These are phyloP conservation scores for Ptychodera flava DNA, from an alignment of 35 echinoderm and acorn worm genomes.

Conservation along the genomic window DNA sequence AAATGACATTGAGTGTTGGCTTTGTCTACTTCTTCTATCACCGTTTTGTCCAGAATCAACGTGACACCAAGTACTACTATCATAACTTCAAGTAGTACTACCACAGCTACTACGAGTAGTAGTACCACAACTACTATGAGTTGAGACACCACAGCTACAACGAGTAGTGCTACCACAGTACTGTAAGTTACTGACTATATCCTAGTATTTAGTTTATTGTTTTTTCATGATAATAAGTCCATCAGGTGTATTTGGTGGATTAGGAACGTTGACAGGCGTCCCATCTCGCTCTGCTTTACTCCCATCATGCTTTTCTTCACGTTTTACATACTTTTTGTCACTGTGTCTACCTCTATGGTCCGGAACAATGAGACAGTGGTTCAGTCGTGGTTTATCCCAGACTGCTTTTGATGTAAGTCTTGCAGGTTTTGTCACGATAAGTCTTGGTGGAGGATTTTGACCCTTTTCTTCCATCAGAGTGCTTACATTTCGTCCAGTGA, in stretches of 20 bases:
- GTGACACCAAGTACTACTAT: too few relatives aligned
- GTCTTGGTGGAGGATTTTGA: not conserved
- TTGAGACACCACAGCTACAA: too few relatives aligned
- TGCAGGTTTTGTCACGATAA: not conserved
- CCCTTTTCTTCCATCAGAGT: not conserved
- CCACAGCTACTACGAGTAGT: too few relatives aligned
- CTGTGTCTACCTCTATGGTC: not conserved
- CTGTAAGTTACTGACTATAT: too few relatives aligned
- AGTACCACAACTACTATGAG: too few relatives aligned
- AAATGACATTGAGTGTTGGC: too few relatives aligned
- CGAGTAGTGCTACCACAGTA: too few relatives aligned
- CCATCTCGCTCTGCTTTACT: not conserved
- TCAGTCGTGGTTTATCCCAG: not conserved
- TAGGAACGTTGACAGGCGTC: not conserved
- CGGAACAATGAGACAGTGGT: not conserved
- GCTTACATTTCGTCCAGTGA: not conserved
- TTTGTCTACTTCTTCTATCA: too few relatives aligned
- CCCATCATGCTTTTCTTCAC: not conserved
- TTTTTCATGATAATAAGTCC: not conserved
- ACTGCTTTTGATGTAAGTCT: not conserved
- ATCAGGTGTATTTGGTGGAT: not conserved
- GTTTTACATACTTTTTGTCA: not conserved
- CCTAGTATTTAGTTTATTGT: too few relatives aligned
- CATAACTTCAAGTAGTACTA: too few relatives aligned
- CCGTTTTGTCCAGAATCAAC: too few relatives aligned